phyloP scores from a whole-genome alignment of 1,140 invertebrate genomes.

The Mycetomoellerius zeteki region DNA sequence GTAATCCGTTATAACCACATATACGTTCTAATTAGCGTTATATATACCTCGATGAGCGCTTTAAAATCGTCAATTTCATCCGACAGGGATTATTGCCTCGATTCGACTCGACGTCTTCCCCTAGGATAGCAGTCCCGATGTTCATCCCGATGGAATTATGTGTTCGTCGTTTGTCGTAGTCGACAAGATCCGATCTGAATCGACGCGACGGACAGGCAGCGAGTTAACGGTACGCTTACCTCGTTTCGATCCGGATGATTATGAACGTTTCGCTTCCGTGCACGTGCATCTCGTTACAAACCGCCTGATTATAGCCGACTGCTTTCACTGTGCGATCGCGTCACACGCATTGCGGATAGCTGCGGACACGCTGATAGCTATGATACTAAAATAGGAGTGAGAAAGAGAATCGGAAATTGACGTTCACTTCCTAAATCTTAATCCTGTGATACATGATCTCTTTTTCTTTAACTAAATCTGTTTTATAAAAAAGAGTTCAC shows the following conservation, averaged over 20 bases:
- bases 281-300: constrained; percentile 60
- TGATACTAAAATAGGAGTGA: constrained; percentile 4
- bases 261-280: constrained; percentile 52
- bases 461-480: not conserved
- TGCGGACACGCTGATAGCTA: constrained; percentile 21
- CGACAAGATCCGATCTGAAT: constrained; percentile 37
- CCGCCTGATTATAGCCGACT: constrained; percentile 56
- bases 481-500: not conserved
- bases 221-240: constrained; percentile 62
- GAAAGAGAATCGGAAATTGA: not conserved
- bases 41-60: not conserved
- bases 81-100: constrained; percentile 9
- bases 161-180: constrained; percentile 52
- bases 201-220: constrained; percentile 34
- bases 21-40: not conserved
- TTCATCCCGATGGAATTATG: constrained; percentile 49
- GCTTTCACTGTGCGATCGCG: constrained; percentile 52
- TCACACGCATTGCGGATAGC: constrained; percentile 47
- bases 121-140: not conserved
- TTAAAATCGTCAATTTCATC: constrained; percentile 40
- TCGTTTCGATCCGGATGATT: constrained; percentile 56
- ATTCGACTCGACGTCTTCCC: constrained; percentile 14
- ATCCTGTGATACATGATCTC: not conserved
- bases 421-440: not conserved
- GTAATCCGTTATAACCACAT: constrained; percentile 22